Evolutionary conservation across 2,888 invertebrate genomes (phyloP).

Genomic region (Belgica antarctica): DNA sequence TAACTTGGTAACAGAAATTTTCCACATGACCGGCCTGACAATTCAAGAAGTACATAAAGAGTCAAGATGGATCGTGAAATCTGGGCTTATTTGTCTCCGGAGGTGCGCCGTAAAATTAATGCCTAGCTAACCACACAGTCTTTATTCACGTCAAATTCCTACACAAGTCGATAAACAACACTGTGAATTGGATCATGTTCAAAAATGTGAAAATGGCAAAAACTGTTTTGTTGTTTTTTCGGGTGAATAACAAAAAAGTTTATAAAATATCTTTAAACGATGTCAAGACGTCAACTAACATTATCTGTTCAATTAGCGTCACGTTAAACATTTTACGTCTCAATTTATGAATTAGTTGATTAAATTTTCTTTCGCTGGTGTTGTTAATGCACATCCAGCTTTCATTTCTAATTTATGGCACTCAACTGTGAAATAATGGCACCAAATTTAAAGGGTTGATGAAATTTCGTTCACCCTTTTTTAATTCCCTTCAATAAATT

Average conservation of each 20-base stretch:
- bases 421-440: slow-evolving; percentile 19
- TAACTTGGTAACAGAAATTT: slow-evolving; percentile 11
- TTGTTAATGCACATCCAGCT: slow-evolving; percentile 2
- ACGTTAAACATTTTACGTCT: slow-evolving; percentile 13
- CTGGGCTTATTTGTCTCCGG: slow-evolving; percentile 21
- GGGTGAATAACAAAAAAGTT: not conserved
- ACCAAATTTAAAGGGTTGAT: slow-evolving; percentile 27
- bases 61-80: slow-evolving; percentile 3
- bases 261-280: too few species aligned
- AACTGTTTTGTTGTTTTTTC: not conserved
- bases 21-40: slow-evolving; percentile 26
- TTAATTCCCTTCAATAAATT: slow-evolving; percentile 28
- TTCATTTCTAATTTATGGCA: slow-evolving; percentile 18
- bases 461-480: slow-evolving; percentile 14
- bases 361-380: slow-evolving; percentile 24
- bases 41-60: slow-evolving; percentile 1
- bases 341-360: slow-evolving; percentile 36
- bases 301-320: not conserved
- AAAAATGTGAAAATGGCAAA: slow-evolving; percentile 1
- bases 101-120: slow-evolving; percentile 23
- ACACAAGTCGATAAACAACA: slow-evolving; percentile 19
- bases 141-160: slow-evolving; percentile 12
- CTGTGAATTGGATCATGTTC: slow-evolving; percentile 21
- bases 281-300: slow-evolving; percentile 14
- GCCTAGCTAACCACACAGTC: not conserved